A percentile compares a stretch with the other conserved stretches of the same genome.
These are phyloP conservation scores for Trichacis sp. DNA, from an alignment of 2,888 invertebrate genomes.

Conservation along the genomic window DNA sequence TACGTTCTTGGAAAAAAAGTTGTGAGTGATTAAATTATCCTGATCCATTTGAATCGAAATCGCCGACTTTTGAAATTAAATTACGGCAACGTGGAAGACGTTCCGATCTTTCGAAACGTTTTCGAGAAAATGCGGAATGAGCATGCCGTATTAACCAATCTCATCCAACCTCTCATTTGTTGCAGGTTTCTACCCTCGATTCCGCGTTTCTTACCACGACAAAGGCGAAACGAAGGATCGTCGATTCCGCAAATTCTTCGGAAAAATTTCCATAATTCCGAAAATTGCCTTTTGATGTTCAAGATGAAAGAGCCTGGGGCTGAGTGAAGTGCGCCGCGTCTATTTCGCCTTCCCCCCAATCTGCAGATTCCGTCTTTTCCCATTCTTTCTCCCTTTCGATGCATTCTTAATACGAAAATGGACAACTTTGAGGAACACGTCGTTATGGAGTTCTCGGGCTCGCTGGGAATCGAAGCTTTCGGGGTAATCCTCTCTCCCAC, in stretches of 20 bases:
- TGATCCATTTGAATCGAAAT: background rate
- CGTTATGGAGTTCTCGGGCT: slow-evolving; percentile 11
- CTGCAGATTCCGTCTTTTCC: slow-evolving; percentile 4
- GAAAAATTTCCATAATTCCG: slow-evolving; percentile 67
- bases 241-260: slow-evolving; percentile 56
- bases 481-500: too few species aligned
- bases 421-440: slow-evolving; percentile 18
- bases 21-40: too few species aligned
- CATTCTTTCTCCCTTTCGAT: slow-evolving; percentile 7
- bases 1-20: too few species aligned
- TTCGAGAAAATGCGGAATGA: background rate
- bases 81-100: background rate
- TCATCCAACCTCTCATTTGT: slow-evolving; percentile 52
- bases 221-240: slow-evolving; percentile 46
- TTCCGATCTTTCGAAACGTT: background rate
- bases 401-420: slow-evolving; percentile 28
- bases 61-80: background rate
- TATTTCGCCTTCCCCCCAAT: slow-evolving; percentile 18
- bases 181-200: slow-evolving; percentile 33
- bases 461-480: background rate
- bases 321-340: slow-evolving; percentile 35
- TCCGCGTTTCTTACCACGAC: slow-evolving; percentile 38
- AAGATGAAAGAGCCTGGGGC: slow-evolving; percentile 62
- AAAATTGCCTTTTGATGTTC: slow-evolving; percentile 66
- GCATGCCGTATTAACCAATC: slow-evolving; percentile 10